Base-by-base conservation (phyloP, 2,113 vertebrate genomes). In the Stigmatopora nigra region DNA sequence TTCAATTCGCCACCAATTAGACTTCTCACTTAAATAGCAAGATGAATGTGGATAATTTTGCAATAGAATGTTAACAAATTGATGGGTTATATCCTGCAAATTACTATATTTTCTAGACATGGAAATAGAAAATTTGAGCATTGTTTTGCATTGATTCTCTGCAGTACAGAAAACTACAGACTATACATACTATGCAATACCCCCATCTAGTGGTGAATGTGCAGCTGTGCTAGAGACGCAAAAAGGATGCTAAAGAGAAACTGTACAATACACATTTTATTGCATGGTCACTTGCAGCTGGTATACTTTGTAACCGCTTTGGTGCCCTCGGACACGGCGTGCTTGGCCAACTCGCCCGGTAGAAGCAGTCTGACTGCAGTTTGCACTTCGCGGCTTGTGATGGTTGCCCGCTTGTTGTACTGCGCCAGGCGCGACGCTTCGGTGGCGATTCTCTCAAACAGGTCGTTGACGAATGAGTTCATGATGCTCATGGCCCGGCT, bases 221-320 rank as follows among this genome's bases (percentile, higher is more conserved):
- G 3, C 7, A 2, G 51, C 59, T 12, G 20, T 20, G 17, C 4
- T 47, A 9, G 2, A 2, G 20, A 64, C 9, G 25, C 22, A 55
- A 20, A 7, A 52, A 59, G 3, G 13, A 48, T 14, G 11, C 3
- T 16, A 45, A n/a, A 3, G n/a, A 1, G 6, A 15, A 41, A 3
- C 4, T 13, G 7, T 15, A 48, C 46, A 48, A 2, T 7, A 4
- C 1, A 11, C 16, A 19, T 13, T 61, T 61, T 61, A 61, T 46
- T 61, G 38, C 4, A 49, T n/a, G 1, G 35, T 90, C 78, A 92
- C 60, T 91, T 91, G 62, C 90, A 90, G 78, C 90, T 92, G 70
- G 91, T 91, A 81, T 92, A 92, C 76, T 92, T 91, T 5, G 91
- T 91, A 68, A 92, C 91, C 0, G 91, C 90, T 47, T 90, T 91